These are phyloP conservation scores for Diachasma alloeum DNA, from an alignment of 1,140 invertebrate species.

Conservation along the genomic window DNA sequence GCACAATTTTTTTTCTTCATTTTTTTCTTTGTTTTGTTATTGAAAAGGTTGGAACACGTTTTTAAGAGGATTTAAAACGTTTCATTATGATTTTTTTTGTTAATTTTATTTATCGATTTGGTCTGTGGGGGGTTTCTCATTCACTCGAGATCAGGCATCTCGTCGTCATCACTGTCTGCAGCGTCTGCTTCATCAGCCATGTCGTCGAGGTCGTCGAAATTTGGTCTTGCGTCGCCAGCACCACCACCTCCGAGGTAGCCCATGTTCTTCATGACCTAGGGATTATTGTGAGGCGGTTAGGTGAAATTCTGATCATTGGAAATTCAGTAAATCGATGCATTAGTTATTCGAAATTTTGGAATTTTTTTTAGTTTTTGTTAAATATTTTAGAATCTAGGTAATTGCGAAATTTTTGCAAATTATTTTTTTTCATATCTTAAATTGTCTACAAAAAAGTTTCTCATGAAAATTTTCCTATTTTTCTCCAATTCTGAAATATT, in stretches of 20 bases:
- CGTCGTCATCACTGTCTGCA: conserved; percentile 69
- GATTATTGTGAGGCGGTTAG: background rate
- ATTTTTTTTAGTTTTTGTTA: no score
- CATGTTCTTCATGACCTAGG: conserved; percentile 70
- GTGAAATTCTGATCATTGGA: background rate
- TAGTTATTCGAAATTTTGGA: no score
- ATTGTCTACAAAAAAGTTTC: no score
- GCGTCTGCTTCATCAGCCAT: conserved; percentile 50
- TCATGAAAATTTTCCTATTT: no score
- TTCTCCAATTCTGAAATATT: no score
- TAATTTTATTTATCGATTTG: conserved; percentile 26
- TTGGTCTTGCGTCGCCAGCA: conserved; percentile 58
- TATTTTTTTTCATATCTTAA: no score
- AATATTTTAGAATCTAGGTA: no score
- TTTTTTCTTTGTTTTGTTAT: background rate
- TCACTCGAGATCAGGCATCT: conserved; percentile 68
- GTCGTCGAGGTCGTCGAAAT: conserved; percentile 63
- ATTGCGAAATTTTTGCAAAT: no score
- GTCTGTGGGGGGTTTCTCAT: conserved; percentile 35
- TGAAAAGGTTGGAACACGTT: background rate
- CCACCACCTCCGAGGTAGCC: conserved; percentile 70
- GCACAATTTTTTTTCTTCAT: background rate
- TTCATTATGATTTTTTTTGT: background rate
- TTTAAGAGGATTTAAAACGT: background rate
- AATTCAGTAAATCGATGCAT: no score